Percentiles rank a stretch among this genome's conserved stretches.
These are phyloP conservation scores for Hephaestus fuliginosus DNA, from an alignment of 2,797 vertebrate species.

Conservation along the genomic window DNA sequence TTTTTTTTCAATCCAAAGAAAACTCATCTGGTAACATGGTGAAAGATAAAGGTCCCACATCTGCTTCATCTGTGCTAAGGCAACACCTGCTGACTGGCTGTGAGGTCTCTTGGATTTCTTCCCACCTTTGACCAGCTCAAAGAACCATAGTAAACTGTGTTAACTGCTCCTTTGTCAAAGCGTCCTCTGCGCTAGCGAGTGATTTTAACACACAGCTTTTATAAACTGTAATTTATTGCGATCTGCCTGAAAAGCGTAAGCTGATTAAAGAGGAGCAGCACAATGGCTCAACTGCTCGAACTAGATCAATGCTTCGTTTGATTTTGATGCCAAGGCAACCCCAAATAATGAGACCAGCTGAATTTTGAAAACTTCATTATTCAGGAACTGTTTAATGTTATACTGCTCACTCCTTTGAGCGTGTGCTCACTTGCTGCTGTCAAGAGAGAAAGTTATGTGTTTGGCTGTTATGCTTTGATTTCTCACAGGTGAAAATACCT, in stretches of 20 bases:
- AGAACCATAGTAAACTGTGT: slow-evolving; percentile 62
- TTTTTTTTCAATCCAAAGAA: too few relatives aligned
- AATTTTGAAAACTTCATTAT: slow-evolving; percentile 39
- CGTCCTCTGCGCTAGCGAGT: slow-evolving; percentile 31
- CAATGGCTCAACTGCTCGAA: slow-evolving; percentile 28
- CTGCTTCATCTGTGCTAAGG: slow-evolving; percentile 56
- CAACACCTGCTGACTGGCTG: slow-evolving; percentile 71
- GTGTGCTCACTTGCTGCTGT: slow-evolving; percentile 17
- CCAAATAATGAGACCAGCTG: neutral
- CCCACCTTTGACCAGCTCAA: slow-evolving; percentile 73
- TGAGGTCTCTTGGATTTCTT: slow-evolving; percentile 55
- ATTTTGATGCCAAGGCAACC: slow-evolving; percentile 25
- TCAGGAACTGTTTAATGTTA: slow-evolving; percentile 21
- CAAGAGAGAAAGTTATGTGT: neutral
- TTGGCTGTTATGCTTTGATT: slow-evolving; percentile 22
- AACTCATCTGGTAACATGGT: too few relatives aligned
- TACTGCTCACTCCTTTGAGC: slow-evolving; percentile 7
- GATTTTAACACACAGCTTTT: slow-evolving; percentile 59
- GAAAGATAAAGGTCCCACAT: slow-evolving; percentile 42
- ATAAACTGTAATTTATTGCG: slow-evolving; percentile 59
- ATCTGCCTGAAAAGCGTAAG: slow-evolving; percentile 49
- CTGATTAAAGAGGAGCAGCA: slow-evolving; percentile 50
- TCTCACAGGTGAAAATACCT: neutral
- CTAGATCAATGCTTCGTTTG: slow-evolving; percentile 28
- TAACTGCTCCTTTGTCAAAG: slow-evolving; percentile 62